Conservation (phyloP, 1,140 invertebrate species). For the Drosophila littoralis region DNA sequence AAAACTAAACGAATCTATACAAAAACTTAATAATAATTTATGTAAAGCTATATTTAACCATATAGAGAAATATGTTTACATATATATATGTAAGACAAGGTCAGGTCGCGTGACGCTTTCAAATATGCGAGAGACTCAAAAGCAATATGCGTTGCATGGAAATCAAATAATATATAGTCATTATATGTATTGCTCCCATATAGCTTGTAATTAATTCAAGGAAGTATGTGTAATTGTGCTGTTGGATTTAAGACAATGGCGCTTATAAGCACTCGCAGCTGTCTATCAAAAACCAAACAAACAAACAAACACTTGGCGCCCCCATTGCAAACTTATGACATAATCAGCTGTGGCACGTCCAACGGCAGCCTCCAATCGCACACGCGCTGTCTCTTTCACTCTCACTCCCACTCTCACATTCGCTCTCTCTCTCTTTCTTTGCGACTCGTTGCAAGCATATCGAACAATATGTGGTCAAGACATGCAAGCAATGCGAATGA, state of each 20-base stretch:
- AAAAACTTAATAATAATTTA: slow-evolving; percentile 47
- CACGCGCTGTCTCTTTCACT: neutral
- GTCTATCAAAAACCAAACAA: slow-evolving; percentile 37
- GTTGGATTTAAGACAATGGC: slow-evolving; percentile 62
- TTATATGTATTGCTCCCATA: slow-evolving; percentile 5
- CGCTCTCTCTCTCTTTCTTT: slow-evolving; percentile 23
- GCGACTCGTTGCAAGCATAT: slow-evolving; percentile 29
- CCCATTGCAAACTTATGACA: slow-evolving; percentile 63
- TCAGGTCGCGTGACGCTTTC: slow-evolving; percentile 46
- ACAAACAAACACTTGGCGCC: slow-evolving; percentile 38
- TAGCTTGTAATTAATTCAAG: slow-evolving; percentile 68
- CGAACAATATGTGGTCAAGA: slow-evolving; percentile 75
- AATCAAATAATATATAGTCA: neutral
- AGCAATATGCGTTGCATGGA: neutral
- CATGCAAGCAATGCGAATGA: slow-evolving; percentile 79
- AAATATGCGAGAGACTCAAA: neutral
- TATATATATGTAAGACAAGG: slow-evolving; percentile 57
- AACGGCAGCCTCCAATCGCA: slow-evolving; percentile 54
- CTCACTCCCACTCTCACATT: slow-evolving; percentile 3
- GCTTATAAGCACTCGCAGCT: slow-evolving; percentile 46
- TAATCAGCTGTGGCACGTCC: slow-evolving; percentile 56
- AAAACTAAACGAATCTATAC: slow-evolving; percentile 20
- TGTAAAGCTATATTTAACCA: slow-evolving; percentile 63
- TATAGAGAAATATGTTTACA: slow-evolving; percentile 14
- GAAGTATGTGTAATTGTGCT: slow-evolving; percentile 71